Base-by-base conservation (phyloP, 2,797 vertebrate species). In the Myotis findleyi region DNA sequence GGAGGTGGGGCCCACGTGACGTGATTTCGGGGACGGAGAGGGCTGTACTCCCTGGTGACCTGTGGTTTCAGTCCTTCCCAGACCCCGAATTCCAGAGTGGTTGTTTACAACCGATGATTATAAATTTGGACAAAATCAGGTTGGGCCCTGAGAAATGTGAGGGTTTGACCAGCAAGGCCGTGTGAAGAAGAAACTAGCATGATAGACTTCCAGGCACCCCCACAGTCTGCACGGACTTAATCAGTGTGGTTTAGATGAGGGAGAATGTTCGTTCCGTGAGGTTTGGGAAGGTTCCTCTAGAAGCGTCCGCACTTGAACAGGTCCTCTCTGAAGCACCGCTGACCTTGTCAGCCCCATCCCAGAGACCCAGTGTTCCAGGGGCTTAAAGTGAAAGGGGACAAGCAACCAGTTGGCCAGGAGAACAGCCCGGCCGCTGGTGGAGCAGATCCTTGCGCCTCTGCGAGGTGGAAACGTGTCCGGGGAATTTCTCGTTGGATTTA, bases 401-500 rank as follows among this genome's bases (percentile, higher is more conserved):
- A 2, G n/a, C 3, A 4, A 44, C 0, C 1, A 16, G 30, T 1
- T 25, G 71, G 1, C 41, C 20, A 13, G 2, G 30, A 11, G 7
- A 11, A 30, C 18, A 30, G 64, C 27, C 69, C 14, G 11, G 53
- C 18, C 51, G 23, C 59, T 33, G 23, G 6, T 10, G 25, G 20
- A 21, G 49, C 41, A 59, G 25, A 66, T 68, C 44, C 51, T 41
- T 1, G 27, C 17, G 7, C 30, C 49, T 47, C 49, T 4, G 3
- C 5, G 1, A 36, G 30, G n/a, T n/a, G n/a, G 76, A 64, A 66
- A 79, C 5, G 21, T 3, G 44, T 8, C 47, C 1, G 1, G 53
- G 44, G 44, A 49, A 12, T 66, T 41, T 86, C 64, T 83, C 41
- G 1, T 5, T 84, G 4, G 33, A 10, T 44, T 41, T 75, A 47